Evolutionary conservation across 2,113 vertebrate genomes (phyloP).

Genomic region (Myocastor coypus): DNA sequence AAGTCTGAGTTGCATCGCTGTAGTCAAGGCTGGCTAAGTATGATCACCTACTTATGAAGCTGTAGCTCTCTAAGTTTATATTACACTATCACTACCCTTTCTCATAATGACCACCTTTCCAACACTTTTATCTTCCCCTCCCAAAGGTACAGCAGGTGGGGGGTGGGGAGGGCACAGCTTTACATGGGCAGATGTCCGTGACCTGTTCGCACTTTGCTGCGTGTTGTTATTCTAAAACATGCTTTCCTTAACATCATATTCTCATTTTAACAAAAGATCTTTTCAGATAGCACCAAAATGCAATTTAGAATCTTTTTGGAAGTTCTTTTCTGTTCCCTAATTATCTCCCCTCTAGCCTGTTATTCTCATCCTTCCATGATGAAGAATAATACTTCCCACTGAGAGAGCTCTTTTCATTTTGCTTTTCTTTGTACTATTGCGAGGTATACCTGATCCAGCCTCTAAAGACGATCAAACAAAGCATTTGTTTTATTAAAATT

Average conservation of each 20-base stretch:
- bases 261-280: neutral
- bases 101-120: neutral
- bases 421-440: neutral
- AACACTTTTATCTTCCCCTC: neutral
- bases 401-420: neutral
- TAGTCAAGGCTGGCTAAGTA: too few relatives aligned
- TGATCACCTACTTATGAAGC: too few relatives aligned
- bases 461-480: neutral
- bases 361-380: neutral
- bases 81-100: neutral
- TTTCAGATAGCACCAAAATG: neutral
- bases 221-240: neutral
- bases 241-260: neutral
- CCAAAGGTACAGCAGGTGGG: neutral
- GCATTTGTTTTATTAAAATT: neutral
- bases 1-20: too few relatives aligned
- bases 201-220: neutral
- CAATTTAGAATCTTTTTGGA: neutral
- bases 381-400: neutral
- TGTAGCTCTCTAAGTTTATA: too few relatives aligned
- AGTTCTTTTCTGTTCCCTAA: slow-evolving; percentile 4
- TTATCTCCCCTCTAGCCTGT: neutral
- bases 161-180: neutral
- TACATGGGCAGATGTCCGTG: neutral
- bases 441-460: neutral